Evolutionary conservation across 1,140 invertebrate genomes (phyloP), one percentile per base, ranked within the genome.

Genomic region (Solenopsis fugax): DNA sequence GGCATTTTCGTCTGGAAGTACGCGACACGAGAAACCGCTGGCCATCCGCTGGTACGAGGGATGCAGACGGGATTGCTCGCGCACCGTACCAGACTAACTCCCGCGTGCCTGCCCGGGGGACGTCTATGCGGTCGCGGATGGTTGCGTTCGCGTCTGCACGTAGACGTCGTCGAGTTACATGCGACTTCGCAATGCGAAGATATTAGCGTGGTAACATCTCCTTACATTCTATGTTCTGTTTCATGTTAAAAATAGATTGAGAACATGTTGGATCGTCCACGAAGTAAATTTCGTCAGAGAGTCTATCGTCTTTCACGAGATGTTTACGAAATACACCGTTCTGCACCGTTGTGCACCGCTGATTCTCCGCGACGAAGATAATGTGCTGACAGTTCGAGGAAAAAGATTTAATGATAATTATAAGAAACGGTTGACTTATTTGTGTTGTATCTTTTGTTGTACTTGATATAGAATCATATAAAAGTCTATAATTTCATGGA

Each of bases 21-120:
- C 72, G 84, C 67, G 87, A 87, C 81, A 89, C 86, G 86, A 87
- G 88, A 89, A 93, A 93, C 91, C 92, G 84, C 92, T 87, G 89
- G 85, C 69, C 92, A 87, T 78, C 67, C 69, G 29, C 86, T 87
- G 82, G 34, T 90, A 88, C 67, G 81, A 89, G 88, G 69, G 72
- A 87, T 86, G 91, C 88, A 91, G 86, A 90, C 85, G 84, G 88
- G 87, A 91, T 90, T 91, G 90, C 90, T 90, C 87, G 85, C 86
- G 87, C 89, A 89, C 86, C 85, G 62, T 52, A 69, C 71, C 87
- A 80, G 65, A 69, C 76, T 85, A 90, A 88, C 81, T 88, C 60
- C 56, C 88, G 69, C 86, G 75, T 80, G 69, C 81, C 73, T 88
- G 89, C 89, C 88, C 86, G 58, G 21, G 65, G 56, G 88, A 89